Evolutionary conservation across 2,888 invertebrate genomes (phyloP).

Genomic region (Epicampocera succincta): DNA sequence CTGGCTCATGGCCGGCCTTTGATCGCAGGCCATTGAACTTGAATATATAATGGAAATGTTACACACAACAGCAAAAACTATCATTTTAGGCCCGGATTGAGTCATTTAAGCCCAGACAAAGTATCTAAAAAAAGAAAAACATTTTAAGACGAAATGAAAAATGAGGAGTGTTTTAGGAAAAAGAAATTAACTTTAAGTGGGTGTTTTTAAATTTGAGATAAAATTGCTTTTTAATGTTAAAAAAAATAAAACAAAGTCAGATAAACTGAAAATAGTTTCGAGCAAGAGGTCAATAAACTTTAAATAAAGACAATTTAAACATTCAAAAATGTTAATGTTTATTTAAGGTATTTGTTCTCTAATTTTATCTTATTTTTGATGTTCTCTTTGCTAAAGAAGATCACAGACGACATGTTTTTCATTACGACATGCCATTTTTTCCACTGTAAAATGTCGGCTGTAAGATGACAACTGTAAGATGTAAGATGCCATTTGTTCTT

Average conservation of each 20-base stretch:
- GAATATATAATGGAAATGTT: constrained; percentile 27
- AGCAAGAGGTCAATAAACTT: constrained; percentile 13
- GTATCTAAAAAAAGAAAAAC: background rate
- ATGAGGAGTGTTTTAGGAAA: background rate
- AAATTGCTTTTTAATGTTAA: constrained; percentile 54
- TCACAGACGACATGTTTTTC: no score
- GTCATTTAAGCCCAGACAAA: constrained; percentile 29
- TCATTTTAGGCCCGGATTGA: constrained; percentile 40
- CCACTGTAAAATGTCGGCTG: no score
- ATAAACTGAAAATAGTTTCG: background rate
- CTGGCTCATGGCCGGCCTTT: constrained; percentile 7
- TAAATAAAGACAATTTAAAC: background rate
- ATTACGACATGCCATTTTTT: no score
- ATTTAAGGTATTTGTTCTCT: background rate
- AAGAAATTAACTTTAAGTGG: constrained; percentile 48
- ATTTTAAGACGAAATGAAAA: constrained; percentile 15
- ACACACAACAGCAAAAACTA: background rate
- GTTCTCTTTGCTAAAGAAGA: background rate
- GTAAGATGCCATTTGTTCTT: no score
- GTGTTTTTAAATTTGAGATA: constrained; percentile 36
- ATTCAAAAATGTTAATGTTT: background rate
- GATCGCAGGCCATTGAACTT: constrained; percentile 46
- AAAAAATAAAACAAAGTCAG: background rate
- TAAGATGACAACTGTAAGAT: no score
- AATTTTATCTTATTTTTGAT: background rate